Evolutionary conservation across 2,888 invertebrate genomes (phyloP), one percentile per base, ranked within the genome.

Genomic region (Unio delphinus): DNA sequence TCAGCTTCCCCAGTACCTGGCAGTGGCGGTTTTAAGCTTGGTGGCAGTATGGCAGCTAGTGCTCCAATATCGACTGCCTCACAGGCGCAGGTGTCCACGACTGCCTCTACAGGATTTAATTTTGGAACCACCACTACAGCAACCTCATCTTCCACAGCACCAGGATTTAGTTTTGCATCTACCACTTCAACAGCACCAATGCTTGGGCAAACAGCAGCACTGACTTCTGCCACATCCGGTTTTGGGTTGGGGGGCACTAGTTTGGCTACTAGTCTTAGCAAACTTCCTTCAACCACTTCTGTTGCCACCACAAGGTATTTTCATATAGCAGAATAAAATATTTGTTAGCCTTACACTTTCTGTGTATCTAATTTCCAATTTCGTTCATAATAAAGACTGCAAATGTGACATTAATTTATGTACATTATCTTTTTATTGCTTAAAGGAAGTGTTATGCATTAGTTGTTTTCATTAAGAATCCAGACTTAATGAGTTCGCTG

Each of bases 31-130:
- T 45, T 45, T 45, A 45, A 45, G 45, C 45, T 45, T 45, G 45
- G 45, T 15, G 45, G 45, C 45, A 45, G 15, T 45, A 15, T 11
- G 11, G 45, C 45, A 45, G 45, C 45, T 45, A 45, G 45, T 45
- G 57, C 70, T 6, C n/a, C 55, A 11, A 70, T 60, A 45, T 60
- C 65, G 11, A 63, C 56, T 55, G 26, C 67, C 8, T 70, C 67
- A 45, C 45, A 45, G 45, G 34, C 55, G 65, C 20, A 57, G 64
- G 54, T 28, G 34, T 7, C 56, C 62, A 28, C 65, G 26, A 61
- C 70, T 34, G 30, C 65, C 15, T 6, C 72, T 11, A 62, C 60
- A 26, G 79, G 80, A 55, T 77, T 77, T 66, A 58, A 28, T 57
- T 74, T 78, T 68, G 77, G 74, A 23, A 54, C 67, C 2, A 65